Percentiles rank a stretch among this genome's conserved stretches.
Conservation (phyloP, 2,797 vertebrate genomes). For the Hyperoplus lanceolatus region DNA sequence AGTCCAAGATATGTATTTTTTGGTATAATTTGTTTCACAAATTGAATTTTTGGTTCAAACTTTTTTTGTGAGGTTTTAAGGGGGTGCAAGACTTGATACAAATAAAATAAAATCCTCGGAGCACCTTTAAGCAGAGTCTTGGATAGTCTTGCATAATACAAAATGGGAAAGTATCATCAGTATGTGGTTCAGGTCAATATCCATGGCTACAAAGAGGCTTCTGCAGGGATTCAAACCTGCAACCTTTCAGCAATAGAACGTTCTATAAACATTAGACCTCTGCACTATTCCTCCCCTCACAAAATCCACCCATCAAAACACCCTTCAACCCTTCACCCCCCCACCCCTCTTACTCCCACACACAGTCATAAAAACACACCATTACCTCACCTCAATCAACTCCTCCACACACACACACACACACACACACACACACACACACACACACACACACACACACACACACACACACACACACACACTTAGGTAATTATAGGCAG, state of each 20-base stretch:
- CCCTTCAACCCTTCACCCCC: slow-evolving; percentile 33
- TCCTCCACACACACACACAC: slow-evolving; percentile 47
- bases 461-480: too few relatives aligned
- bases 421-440: too few relatives aligned
- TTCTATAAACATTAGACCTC: slow-evolving; percentile 24
- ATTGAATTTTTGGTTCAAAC: too few relatives aligned
- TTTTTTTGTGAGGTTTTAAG: too few relatives aligned
- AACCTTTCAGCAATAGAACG: slow-evolving; percentile 16
- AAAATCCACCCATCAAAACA: slow-evolving; percentile 49
- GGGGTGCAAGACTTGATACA: too few relatives aligned
- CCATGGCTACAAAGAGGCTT: slow-evolving; percentile 6
- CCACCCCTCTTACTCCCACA: slow-evolving; percentile 29
- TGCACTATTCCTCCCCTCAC: background rate
- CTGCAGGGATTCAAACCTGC: slow-evolving; percentile 22
- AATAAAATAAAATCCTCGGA: too few relatives aligned
- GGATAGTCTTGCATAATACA: too few relatives aligned
- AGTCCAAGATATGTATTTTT: background rate
- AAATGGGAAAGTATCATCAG: background rate
- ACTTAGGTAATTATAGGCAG: slow-evolving; percentile 64
- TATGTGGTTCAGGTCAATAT: slow-evolving; percentile 9
- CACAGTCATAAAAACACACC: slow-evolving; percentile 57
- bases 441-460: too few relatives aligned
- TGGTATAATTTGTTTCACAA: too few relatives aligned
- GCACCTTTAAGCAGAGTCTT: too few relatives aligned
- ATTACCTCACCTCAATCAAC: slow-evolving; percentile 65